These are phyloP conservation scores for Lumbricus terrestris DNA, from an alignment of 2,888 invertebrate genomes.

Conservation along the genomic window DNA sequence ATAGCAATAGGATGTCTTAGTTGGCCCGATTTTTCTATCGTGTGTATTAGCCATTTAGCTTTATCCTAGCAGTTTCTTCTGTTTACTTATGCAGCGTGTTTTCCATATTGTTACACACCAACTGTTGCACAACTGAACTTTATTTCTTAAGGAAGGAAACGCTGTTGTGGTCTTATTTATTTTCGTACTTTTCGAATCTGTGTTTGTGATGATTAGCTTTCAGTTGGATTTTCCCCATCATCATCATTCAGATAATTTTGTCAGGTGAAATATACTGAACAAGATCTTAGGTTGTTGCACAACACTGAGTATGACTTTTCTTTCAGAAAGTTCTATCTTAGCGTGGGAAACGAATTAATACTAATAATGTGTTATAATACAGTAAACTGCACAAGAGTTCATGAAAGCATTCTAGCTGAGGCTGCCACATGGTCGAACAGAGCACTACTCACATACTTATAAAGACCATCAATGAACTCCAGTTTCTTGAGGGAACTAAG, in stretches of 20 bases:
- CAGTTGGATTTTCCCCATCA: neutral
- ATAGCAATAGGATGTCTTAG: slow-evolving; percentile 11
- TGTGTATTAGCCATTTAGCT: slow-evolving; percentile 6
- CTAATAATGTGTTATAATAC: neutral
- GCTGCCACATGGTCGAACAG: neutral
- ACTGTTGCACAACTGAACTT: neutral
- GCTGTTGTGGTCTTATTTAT: neutral
- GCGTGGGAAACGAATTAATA: neutral
- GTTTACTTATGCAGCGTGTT: neutral
- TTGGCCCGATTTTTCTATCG: neutral
- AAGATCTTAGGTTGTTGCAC: neutral
- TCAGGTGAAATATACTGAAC: neutral
- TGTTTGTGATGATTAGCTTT: neutral
- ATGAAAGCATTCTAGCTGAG: neutral
- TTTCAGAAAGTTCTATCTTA: neutral
- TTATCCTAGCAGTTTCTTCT: neutral
- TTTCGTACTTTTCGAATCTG: neutral
- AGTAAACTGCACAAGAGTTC: neutral
- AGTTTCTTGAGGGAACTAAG: neutral
- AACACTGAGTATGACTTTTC: neutral
- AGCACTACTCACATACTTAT: neutral
- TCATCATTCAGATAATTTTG: neutral
- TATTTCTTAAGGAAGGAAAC: neutral
- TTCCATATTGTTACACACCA: slow-evolving; percentile 4
- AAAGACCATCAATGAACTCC: neutral